These are phyloP conservation scores for Rhogogaster chlorosoma DNA, from an alignment of 2,888 invertebrate genomes.

Conservation along the genomic window DNA sequence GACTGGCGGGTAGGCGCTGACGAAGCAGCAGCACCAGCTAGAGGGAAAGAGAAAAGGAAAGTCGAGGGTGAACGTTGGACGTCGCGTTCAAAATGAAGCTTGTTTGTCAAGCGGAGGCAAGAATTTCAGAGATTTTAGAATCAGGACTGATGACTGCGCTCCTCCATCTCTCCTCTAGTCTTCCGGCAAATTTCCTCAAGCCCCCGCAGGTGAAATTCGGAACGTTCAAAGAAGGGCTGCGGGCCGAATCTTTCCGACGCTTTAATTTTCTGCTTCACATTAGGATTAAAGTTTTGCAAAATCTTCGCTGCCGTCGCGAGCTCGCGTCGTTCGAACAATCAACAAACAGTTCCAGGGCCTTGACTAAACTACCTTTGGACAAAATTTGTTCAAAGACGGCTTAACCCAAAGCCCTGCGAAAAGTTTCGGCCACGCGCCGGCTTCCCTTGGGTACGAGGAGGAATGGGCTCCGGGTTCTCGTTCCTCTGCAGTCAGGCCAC, in stretches of 20 bases:
- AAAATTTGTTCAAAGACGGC: constrained; percentile 44
- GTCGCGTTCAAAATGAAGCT: constrained; percentile 42
- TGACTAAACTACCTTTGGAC: constrained; percentile 16
- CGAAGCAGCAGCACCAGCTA: constrained; percentile 11
- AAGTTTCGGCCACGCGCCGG: constrained; percentile 43
- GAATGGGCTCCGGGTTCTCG: background rate
- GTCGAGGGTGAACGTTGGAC: constrained; percentile 20
- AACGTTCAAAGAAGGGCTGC: background rate
- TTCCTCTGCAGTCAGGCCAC: background rate
- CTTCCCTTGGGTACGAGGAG: constrained; percentile 39
- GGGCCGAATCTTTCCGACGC: background rate
- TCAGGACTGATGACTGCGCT: constrained; percentile 34
- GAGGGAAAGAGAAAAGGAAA: background rate
- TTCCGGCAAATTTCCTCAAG: background rate
- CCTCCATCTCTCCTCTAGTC: background rate
- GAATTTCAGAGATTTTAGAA: constrained; percentile 43
- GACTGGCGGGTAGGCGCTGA: constrained; percentile 40
- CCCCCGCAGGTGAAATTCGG: background rate
- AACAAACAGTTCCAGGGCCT: constrained; percentile 29
- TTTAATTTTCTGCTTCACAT: background rate
- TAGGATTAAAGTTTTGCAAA: background rate
- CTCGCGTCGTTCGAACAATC: constrained; percentile 11
- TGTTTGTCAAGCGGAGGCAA: constrained; percentile 29
- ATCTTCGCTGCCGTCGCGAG: background rate
- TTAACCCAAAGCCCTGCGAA: constrained; percentile 43